phyloP scores from a whole-genome alignment of 2,113 vertebrate species.

The Crotophaga sulcirostris region DNA sequence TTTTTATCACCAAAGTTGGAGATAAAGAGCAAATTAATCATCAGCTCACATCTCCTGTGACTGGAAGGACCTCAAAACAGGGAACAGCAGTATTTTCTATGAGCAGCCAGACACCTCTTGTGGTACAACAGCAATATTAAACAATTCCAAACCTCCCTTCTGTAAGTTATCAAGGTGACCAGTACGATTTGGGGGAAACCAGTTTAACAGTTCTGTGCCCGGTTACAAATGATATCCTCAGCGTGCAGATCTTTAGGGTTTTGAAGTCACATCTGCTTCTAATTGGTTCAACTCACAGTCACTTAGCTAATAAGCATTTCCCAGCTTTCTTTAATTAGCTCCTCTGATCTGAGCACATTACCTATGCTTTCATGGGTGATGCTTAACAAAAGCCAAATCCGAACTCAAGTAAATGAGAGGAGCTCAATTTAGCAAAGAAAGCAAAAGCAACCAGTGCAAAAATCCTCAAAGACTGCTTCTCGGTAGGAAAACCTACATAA shows the following conservation, averaged over 20 bases:
- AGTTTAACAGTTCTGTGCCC: not conserved
- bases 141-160: not conserved
- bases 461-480: not conserved
- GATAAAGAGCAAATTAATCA: not conserved
- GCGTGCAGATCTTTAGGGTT: not conserved
- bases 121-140: not conserved
- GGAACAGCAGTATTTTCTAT: not conserved
- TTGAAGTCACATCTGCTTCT: slow-evolving; percentile 10
- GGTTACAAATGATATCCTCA: not conserved
- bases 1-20: not conserved
- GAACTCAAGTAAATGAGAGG: not conserved
- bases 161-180: not conserved
- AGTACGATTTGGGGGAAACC: not conserved
- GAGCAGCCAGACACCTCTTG: not conserved
- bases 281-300: not conserved
- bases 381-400: not conserved
- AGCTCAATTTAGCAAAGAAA: not conserved
- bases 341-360: not conserved
- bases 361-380: not conserved
- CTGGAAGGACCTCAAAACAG: not conserved
- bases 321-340: slow-evolving; percentile 1
- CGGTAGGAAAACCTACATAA: not conserved
- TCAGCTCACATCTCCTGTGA: not conserved
- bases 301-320: not conserved
- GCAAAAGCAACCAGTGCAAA: not conserved